Base-by-base conservation (phyloP, 2,888 invertebrate genomes). In the Neuroscelio doddi region DNA sequence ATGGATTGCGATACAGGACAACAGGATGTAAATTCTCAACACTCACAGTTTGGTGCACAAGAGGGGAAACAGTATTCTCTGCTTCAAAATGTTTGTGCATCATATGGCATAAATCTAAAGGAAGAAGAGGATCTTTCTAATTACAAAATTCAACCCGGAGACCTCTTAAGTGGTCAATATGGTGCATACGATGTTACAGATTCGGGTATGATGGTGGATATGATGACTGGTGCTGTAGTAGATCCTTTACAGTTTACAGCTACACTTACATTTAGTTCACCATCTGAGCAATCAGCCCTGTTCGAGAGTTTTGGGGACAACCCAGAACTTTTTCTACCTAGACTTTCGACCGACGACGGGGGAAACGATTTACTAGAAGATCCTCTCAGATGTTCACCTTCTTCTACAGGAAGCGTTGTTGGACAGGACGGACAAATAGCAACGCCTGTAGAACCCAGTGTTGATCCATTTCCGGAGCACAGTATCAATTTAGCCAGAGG, bases 191-290 rank as follows among this genome's bases (percentile, higher is more conserved):
- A 92, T 71, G 85, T 86, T 7, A 85, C 85, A 36, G 93, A 93
- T 73, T 90, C 93, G 3, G 83, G 84, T 3, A 93, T 95, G 89
- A 94, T 94, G 88, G 93, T 93, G 9, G 93, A 93, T 78, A 90
- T 93, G 87, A 91, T 91, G 26, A 86, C 87, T n/a, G 91, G 91
- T 29, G 89, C 90, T 17, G 90, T 91, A 1, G 93, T 93, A 30
- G 94, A 94, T 84, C 93, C 93, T 24, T 86, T 93, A 44, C 94
- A 93, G 76, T 94, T 95, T 80, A 91, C 92, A 5, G 93, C 93
- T 1, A 93, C 93, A 0, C 83, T 95, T 50, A 93, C 93, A 46
- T 92, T 95, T 79, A 91, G 92, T 41, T 90, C 90, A 41, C 89
- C 92, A 9, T 91, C 92, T 27, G 94, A 94, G 84, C 91, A 92